Evolutionary conservation across 2,113 vertebrate genomes (phyloP).

Genomic region (Strix uralensis): DNA sequence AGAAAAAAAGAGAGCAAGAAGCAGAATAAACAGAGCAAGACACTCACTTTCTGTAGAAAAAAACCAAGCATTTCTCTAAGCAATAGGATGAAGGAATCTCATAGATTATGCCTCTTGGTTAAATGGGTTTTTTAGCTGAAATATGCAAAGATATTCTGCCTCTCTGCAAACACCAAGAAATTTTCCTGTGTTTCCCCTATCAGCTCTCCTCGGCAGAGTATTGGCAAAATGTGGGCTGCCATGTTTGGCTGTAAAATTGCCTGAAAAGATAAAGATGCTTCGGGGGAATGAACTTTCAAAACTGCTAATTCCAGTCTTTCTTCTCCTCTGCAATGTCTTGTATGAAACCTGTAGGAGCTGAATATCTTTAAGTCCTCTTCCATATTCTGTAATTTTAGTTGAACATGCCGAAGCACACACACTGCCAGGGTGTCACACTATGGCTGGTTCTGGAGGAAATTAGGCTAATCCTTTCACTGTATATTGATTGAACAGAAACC

Average conservation of each 20-base stretch:
- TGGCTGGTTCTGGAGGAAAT: neutral
- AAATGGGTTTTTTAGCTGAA: neutral
- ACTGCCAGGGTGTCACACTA: neutral
- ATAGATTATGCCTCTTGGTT: neutral
- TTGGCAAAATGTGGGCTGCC: neutral
- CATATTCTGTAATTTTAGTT: neutral
- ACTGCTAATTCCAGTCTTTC: neutral
- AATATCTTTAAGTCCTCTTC: neutral
- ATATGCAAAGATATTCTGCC: neutral
- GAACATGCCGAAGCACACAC: neutral
- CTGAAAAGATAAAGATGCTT: neutral
- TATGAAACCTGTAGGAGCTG: neutral
- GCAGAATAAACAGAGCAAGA: neutral
- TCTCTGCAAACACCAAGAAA: neutral
- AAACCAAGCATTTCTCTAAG: neutral
- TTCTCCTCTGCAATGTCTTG: neutral
- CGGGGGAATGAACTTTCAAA: neutral
- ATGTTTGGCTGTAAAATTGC: neutral
- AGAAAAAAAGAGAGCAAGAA: neutral
- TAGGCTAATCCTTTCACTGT: neutral
- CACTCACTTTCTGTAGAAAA: neutral
- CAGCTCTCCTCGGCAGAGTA: neutral
- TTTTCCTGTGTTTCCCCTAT: neutral
- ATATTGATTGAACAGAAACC: neutral
- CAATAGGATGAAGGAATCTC: neutral